A percentile compares a stretch with the other conserved stretches of the same genome.
These are phyloP conservation scores for Acrobeloides nanus DNA, from an alignment of 2,888 invertebrate species.

Conservation along the genomic window DNA sequence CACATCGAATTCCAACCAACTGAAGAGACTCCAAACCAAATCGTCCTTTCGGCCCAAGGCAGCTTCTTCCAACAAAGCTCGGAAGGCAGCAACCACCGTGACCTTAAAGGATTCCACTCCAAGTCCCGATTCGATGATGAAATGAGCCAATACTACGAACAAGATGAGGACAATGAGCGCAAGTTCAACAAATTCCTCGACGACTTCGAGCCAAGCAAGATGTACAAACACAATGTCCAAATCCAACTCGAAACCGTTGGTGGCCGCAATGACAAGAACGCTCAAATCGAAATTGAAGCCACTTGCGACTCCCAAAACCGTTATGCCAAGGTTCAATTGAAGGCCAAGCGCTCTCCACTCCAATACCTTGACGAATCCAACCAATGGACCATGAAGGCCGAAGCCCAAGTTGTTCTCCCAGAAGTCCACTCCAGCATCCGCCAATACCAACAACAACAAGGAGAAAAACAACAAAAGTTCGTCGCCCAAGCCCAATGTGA, in stretches of 20 bases:
- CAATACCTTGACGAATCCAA: constrained; percentile 16
- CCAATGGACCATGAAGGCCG: constrained; percentile 31
- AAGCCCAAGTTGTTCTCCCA: constrained; percentile 20
- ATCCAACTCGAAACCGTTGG: constrained; percentile 10
- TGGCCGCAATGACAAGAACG: constrained; percentile 12
- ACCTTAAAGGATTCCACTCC: too few relatives aligned
- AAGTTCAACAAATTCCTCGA: constrained; percentile 10
- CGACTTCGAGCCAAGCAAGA: constrained; percentile 7
- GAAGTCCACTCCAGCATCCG: too few relatives aligned
- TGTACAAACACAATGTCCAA: constrained; percentile 14
- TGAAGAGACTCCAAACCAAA: background rate
- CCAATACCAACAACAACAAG: constrained; percentile 25
- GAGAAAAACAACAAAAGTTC: constrained; percentile 32
- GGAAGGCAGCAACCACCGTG: too few relatives aligned
- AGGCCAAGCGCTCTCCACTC: constrained; percentile 17
- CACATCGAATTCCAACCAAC: constrained; percentile 17
- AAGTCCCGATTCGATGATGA: constrained; percentile 13
- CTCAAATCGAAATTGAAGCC: constrained; percentile 12
- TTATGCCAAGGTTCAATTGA: constrained; percentile 6
- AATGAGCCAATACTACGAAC: background rate
- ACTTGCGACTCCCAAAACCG: constrained; percentile 1
- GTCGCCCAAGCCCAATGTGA: constrained; percentile 19
- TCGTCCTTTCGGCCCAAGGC: constrained; percentile 8
- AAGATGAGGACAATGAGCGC: background rate
- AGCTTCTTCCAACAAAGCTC: constrained; percentile 1